Conservation (phyloP, 2,888 invertebrate species). For the Eupithecia subfuscata region DNA sequence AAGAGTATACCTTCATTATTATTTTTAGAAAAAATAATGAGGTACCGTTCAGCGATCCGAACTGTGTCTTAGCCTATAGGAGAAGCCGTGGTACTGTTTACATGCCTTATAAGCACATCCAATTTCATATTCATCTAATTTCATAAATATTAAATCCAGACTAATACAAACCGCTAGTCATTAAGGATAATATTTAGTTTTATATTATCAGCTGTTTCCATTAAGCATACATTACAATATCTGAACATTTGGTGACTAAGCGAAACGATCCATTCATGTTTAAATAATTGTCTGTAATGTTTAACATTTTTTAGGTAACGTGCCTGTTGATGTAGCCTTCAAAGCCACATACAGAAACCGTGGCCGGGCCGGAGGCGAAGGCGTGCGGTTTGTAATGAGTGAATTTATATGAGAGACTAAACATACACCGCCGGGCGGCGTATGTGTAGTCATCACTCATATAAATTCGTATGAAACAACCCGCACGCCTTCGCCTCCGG, state of each 20-base stretch:
- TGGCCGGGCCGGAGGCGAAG: no score
- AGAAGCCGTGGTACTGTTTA: background rate
- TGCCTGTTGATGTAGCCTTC: background rate
- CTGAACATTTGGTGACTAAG: background rate
- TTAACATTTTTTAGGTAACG: background rate
- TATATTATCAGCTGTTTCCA: background rate
- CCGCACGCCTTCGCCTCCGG: no score
- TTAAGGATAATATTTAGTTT: slow-evolving; percentile 11
- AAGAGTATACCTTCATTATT: background rate
- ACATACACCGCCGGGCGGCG: no score
- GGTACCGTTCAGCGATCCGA: background rate
- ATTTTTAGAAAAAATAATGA: background rate
- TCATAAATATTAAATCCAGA: slow-evolving; percentile 7
- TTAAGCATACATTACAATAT: background rate
- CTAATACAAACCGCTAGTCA: slow-evolving; percentile 24
- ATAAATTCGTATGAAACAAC: no score
- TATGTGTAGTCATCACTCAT: no score
- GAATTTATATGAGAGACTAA: no score
- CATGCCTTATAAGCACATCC: background rate
- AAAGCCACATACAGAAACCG: no score
- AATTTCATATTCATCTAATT: background rate
- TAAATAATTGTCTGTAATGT: background rate
- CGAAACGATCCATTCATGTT: background rate
- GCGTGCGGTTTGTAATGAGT: no score
- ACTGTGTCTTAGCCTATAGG: background rate